Evolutionary conservation across 2,113 vertebrate species (phyloP), one percentile per base, ranked within the genome.

Genomic region (Sciurus niger): DNA sequence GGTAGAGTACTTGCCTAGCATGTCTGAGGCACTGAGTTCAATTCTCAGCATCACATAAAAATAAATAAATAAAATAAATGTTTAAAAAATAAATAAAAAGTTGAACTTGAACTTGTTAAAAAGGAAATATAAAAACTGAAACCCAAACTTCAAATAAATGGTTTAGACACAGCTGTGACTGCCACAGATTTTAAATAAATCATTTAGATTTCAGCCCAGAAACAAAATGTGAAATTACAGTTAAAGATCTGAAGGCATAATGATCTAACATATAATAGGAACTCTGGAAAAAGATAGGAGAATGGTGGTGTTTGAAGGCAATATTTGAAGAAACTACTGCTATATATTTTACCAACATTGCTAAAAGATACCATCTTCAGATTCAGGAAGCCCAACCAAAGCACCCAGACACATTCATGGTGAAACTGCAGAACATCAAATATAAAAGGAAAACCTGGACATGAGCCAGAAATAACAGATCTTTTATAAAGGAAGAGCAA

Each of bases 161-260:
- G n/a, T 77, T 82, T 72, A 77, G 28, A 76, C 9, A 70, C 18
- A 77, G 24, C 24, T 94, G 55, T 70, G 30, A 89, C 3, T 93
- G 10, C 4, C 37, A 58, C 0, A 90, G 6, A 90, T 73, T 18
- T 77, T 40, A 53, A 60, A 83, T 48, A 76, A 90, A 78, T 67
- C 32, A 83, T 72, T 80, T 91, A 89, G 32, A 58, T 46, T 85
- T 82, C 10, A 80, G 34, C 18, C 58, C 76, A 84, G 67, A 85
- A 94, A 70, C 28, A 94, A 95, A 92, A 79, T 53, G 68, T 43
- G 40, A 79, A 84, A 68, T 79, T 51, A 83, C 72, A 10, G 4
- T 84, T 87, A 65, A 84, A 74, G 63, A 73, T 6, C 25, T 25
- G 5, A 17, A 89, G 30, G 10, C 3, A 74, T 8, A 94, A 88